phyloP scores from a whole-genome alignment of 2,888 invertebrate genomes.

The Nasonovia ribisnigri region DNA sequence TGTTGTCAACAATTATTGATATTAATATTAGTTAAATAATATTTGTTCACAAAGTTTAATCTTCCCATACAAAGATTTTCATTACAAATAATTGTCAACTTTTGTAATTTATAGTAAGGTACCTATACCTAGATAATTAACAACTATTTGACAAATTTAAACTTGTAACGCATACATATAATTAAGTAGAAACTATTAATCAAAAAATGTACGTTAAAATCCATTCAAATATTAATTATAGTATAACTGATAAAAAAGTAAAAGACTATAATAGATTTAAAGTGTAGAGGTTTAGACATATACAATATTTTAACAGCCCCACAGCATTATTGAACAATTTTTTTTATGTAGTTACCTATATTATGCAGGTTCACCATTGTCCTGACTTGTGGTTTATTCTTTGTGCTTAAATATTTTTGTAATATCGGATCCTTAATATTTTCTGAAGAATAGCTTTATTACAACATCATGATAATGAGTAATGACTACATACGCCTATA shows the following conservation, averaged over 20 bases:
- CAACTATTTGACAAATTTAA: no score
- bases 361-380: slow-evolving; percentile 18
- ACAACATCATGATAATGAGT: slow-evolving; percentile 11
- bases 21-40: background rate
- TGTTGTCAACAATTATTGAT: background rate
- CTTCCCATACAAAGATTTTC: background rate
- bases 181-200: background rate
- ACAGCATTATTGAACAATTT: background rate
- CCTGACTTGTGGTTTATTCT: background rate
- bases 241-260: background rate
- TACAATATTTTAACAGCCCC: background rate
- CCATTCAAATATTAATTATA: background rate
- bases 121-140: no score
- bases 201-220: background rate
- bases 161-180: background rate
- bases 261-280: background rate
- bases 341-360: slow-evolving; percentile 5
- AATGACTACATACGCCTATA: background rate
- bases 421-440: background rate
- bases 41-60: background rate
- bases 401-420: slow-evolving; percentile 18
- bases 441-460: background rate
- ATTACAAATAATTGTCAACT: background rate
- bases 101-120: background rate
- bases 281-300: background rate